Evolutionary conservation across 2,113 vertebrate species (phyloP).

Genomic region (Chunga burmeisteri): DNA sequence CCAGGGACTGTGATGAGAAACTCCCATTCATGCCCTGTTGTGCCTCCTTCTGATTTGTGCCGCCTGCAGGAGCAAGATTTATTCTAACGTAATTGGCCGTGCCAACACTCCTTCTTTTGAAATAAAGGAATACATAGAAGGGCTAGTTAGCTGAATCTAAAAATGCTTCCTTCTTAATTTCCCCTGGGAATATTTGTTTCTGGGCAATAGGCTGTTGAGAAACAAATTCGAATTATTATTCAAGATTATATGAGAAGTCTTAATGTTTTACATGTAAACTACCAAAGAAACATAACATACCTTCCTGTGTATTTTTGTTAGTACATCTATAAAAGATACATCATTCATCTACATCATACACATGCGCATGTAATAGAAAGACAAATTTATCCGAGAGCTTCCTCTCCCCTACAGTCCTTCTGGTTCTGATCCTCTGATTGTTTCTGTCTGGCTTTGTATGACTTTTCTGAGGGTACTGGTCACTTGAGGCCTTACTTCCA

Average conservation of each 20-base stretch:
- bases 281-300: background rate
- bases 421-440: background rate
- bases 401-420: background rate
- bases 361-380: background rate
- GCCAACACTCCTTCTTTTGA: background rate
- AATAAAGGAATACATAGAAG: background rate
- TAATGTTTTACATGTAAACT: background rate
- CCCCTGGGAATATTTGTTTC: background rate
- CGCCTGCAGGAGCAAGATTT: background rate
- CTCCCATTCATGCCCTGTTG: rapidly evolving
- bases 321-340: background rate
- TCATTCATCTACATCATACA: background rate
- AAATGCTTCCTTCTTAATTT: background rate
- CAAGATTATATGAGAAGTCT: background rate
- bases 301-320: background rate
- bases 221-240: background rate
- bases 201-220: background rate
- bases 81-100: background rate
- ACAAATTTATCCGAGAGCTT: background rate
- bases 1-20: background rate
- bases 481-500: background rate
- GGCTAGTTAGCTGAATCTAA: background rate
- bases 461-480: background rate
- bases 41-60: background rate
- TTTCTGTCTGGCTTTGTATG: background rate